Percentiles rank a stretch among this genome's conserved stretches.
phyloP scores from a whole-genome alignment of 35 echinoderm and acorn worm species.

The Apostichopus parvimensis region DNA sequence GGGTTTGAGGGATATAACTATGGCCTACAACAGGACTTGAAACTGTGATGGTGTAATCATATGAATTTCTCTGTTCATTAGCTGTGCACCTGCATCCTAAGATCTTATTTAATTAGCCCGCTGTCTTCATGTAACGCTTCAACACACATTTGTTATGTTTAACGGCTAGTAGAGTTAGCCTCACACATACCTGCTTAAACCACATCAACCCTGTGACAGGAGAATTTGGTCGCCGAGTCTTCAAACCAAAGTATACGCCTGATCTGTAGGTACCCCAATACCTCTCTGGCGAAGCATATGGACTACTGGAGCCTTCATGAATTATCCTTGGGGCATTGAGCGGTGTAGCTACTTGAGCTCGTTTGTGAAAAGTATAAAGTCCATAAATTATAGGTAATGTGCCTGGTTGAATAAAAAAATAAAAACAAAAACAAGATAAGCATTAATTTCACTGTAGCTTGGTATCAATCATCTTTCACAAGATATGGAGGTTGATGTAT shows the following conservation, averaged over 20 bases:
- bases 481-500: neutral
- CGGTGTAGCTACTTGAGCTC: constrained; percentile 67
- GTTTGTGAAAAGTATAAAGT: constrained; percentile 52
- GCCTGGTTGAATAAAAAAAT: constrained; percentile 31
- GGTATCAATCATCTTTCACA: neutral
- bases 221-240: constrained; percentile 80
- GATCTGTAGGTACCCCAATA: constrained; percentile 98
- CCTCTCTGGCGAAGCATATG: constrained; percentile 59
- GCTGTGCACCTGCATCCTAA: no score
- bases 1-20: no score
- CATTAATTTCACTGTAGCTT: neutral
- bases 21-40: no score
- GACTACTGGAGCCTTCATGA: constrained; percentile 49
- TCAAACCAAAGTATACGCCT: constrained; percentile 92
- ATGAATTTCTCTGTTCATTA: no score
- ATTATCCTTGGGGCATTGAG: constrained; percentile 77
- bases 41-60: no score
- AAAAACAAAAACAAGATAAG: neutral
- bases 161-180: no score
- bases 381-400: constrained; percentile 52
- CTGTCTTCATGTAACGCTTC: no score
- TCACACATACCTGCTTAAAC: constrained; percentile 68
- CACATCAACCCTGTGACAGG: constrained; percentile 97
- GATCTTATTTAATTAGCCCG: no score
- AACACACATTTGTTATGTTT: no score